These are phyloP conservation scores for Laspeyria flexula DNA, from an alignment of 2,888 invertebrate species.

Conservation along the genomic window DNA sequence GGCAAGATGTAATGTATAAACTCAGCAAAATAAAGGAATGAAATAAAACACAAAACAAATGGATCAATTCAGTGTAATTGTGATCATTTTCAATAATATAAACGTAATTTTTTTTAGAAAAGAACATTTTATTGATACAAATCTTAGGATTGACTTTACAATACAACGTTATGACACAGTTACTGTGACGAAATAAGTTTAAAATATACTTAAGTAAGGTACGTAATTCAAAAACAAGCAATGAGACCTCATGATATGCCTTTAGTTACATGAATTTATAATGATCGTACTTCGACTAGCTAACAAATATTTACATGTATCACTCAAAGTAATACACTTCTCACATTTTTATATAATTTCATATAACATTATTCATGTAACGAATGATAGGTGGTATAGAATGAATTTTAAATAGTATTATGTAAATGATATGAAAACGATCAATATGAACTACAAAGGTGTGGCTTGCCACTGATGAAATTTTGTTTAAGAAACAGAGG, in stretches of 20 bases:
- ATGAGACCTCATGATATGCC: conserved; percentile 39
- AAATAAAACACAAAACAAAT: conserved; percentile 74
- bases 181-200: conserved; percentile 53
- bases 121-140: conserved; percentile 46
- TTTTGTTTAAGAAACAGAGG: conserved; percentile 34
- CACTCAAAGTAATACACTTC: conserved; percentile 36
- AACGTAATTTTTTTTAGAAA: conserved; percentile 59
- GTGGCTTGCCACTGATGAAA: conserved; percentile 24
- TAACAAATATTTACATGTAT: conserved; percentile 46
- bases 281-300: conserved; percentile 55
- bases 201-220: conserved; percentile 30
- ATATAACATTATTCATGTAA: conserved; percentile 24
- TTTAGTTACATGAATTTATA: conserved; percentile 25
- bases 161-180: conserved; percentile 52
- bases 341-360: conserved; percentile 8
- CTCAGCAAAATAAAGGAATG: conserved; percentile 35
- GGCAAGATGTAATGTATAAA: conserved; percentile 8
- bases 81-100: conserved; percentile 57
- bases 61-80: conserved; percentile 72
- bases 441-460: conserved; percentile 33
- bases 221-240: conserved; percentile 38
- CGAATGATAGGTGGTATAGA: conserved; percentile 16
- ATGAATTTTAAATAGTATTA: not conserved
- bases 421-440: conserved; percentile 53
- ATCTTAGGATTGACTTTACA: conserved; percentile 49